Percentiles rank a stretch among this genome's conserved stretches.
Evolutionary conservation across 2,888 invertebrate genomes (phyloP).

Genomic region (Drosophila niveifrons): DNA sequence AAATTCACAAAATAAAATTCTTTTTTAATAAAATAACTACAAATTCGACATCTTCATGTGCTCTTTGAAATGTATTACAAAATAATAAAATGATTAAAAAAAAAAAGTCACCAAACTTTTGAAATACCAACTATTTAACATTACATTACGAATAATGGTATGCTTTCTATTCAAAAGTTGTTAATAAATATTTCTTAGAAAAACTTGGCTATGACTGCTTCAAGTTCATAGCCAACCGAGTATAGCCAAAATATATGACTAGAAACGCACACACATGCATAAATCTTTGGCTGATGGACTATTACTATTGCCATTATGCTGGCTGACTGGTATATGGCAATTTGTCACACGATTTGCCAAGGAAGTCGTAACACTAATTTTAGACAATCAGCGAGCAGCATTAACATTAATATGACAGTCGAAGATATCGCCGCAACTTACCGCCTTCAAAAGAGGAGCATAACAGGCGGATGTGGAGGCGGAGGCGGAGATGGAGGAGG

Average conservation of each 20-base stretch:
- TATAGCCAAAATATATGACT: neutral
- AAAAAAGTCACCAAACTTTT: too few relatives aligned
- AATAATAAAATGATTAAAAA: too few relatives aligned
- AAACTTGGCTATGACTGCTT: neutral
- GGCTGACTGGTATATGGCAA: slow-evolving; percentile 47
- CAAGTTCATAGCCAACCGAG: neutral
- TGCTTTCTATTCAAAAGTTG: too few relatives aligned
- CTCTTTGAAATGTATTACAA: too few relatives aligned
- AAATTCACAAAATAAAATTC: too few relatives aligned
- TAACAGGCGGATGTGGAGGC: neutral
- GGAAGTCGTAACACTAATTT: slow-evolving; percentile 43
- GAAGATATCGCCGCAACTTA: slow-evolving; percentile 45
- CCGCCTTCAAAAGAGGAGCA: slow-evolving; percentile 7
- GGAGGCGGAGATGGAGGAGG: neutral
- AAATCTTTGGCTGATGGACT: slow-evolving; percentile 10
- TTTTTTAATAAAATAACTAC: too few relatives aligned
- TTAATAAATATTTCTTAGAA: too few relatives aligned
- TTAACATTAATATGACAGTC: slow-evolving; percentile 21
- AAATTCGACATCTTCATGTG: too few relatives aligned
- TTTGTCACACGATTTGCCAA: slow-evolving; percentile 72
- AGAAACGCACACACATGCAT: slow-evolving; percentile 24
- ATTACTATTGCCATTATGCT: slow-evolving; percentile 12
- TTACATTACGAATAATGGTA: too few relatives aligned
- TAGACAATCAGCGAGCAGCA: slow-evolving; percentile 24
- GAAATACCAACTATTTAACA: too few relatives aligned